phyloP scores from a whole-genome alignment of 2,113 vertebrate genomes.

The Isichthys henryi region DNA sequence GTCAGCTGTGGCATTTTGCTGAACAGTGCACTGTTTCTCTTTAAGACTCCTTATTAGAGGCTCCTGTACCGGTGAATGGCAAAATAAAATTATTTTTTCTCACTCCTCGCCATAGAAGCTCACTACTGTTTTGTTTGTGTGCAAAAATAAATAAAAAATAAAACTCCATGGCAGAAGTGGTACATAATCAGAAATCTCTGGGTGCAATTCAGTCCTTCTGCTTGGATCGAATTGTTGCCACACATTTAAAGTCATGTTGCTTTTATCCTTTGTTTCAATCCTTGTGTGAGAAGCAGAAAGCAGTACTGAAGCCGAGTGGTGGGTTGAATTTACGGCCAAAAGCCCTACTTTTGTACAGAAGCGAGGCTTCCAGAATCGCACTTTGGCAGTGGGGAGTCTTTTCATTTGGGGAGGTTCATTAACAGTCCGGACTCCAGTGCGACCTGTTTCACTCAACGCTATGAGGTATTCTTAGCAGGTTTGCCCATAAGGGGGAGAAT shows the following conservation, averaged over 20 bases:
- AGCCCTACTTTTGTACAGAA: not conserved
- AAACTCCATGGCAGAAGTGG: not conserved
- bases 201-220: not conserved
- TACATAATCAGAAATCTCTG: not conserved
- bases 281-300: not conserved
- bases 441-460: constrained; percentile 25
- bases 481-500: not conserved
- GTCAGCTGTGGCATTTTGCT: not conserved
- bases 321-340: not conserved
- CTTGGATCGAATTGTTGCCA: not conserved
- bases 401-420: constrained; percentile 15
- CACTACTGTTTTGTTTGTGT: not conserved
- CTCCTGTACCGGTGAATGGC: not conserved
- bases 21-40: not conserved
- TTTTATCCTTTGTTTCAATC: not conserved
- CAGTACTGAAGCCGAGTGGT: not conserved
- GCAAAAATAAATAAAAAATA: not conserved
- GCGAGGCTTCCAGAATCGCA: not conserved
- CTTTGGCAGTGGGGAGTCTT: constrained; percentile 6
- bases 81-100: not conserved
- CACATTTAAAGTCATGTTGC: not conserved
- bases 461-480: no score
- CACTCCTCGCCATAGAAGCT: not conserved
- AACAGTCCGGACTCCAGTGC: constrained; percentile 9
- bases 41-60: not conserved